These are phyloP conservation scores for Chrysolina haemoptera DNA, from an alignment of 2,888 invertebrate genomes.

Conservation along the genomic window DNA sequence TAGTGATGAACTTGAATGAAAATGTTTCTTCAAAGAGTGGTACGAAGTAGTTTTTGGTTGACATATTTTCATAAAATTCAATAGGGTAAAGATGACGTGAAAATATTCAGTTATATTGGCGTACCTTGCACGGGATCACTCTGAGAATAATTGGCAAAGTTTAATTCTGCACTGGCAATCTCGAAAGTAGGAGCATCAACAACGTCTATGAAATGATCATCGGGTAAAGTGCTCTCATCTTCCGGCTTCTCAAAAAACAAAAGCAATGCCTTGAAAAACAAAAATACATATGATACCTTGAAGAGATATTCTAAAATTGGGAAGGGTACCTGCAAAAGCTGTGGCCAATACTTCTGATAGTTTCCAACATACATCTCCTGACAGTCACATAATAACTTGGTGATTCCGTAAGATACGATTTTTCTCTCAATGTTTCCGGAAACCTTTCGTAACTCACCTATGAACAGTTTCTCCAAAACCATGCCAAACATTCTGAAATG, in stretches of 20 bases:
- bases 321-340: conserved; percentile 72
- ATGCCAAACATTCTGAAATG: conserved; percentile 90
- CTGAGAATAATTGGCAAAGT: conserved; percentile 84
- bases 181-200: conserved; percentile 91
- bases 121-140: conserved; percentile 83
- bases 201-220: conserved; percentile 91
- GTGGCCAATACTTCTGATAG: conserved; percentile 78
- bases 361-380: conserved; percentile 77
- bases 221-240: conserved; percentile 83
- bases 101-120: not conserved
- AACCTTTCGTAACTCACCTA: conserved; percentile 90
- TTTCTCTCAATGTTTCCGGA: conserved; percentile 87
- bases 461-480: conserved; percentile 91
- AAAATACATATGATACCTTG: not conserved
- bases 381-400: conserved; percentile 86
- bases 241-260: conserved; percentile 91
- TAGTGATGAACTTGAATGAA: too few relatives aligned
- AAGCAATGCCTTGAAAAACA: conserved; percentile 78
- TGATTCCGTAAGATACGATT: conserved; percentile 92
- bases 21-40: too few relatives aligned
- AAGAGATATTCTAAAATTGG: not conserved
- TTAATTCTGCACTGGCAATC: conserved; percentile 88
- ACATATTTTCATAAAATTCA: too few relatives aligned
- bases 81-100: too few relatives aligned
- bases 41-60: too few relatives aligned